phyloP scores from a whole-genome alignment of 1,140 invertebrate species.

The Pectinophora gossypiella region DNA sequence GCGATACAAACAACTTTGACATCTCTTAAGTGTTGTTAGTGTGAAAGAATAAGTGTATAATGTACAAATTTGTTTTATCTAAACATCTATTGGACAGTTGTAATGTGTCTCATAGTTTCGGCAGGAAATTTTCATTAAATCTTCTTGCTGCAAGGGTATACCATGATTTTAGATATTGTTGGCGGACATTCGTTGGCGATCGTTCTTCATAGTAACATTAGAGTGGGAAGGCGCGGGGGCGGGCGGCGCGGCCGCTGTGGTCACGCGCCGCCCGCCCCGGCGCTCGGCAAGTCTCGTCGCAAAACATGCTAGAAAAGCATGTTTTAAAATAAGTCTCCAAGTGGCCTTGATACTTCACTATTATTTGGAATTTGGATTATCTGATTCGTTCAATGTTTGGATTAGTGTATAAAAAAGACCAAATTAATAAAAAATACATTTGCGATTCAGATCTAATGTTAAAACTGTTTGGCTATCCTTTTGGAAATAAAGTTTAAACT shows the following conservation, averaged over 20 bases:
- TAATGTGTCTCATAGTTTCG: slow-evolving; percentile 60
- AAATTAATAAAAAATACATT: slow-evolving; percentile 67
- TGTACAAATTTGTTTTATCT: slow-evolving; percentile 70
- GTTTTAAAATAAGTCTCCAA: slow-evolving; percentile 68
- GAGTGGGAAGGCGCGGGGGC: slow-evolving; percentile 26
- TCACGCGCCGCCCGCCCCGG: too few relatives aligned
- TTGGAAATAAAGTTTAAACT: slow-evolving; percentile 66
- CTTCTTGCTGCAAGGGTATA: slow-evolving; percentile 70
- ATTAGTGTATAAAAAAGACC: slow-evolving; percentile 70
- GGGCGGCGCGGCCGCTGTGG: slow-evolving; percentile 10
- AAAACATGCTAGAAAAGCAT: slow-evolving; percentile 40
- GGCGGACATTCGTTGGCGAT: slow-evolving; percentile 55
- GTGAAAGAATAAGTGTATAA: slow-evolving; percentile 7
- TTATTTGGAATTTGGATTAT: slow-evolving; percentile 67
- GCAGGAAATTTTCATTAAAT: slow-evolving; percentile 55
- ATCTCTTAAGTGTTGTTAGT: not conserved
- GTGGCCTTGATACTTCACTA: slow-evolving; percentile 73
- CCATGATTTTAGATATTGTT: slow-evolving; percentile 63
- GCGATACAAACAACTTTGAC: too few relatives aligned
- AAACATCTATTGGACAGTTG: slow-evolving; percentile 44
- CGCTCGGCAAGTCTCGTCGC: slow-evolving; percentile 38
- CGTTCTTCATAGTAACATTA: slow-evolving; percentile 24
- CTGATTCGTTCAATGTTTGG: slow-evolving; percentile 68
- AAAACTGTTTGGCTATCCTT: slow-evolving; percentile 71
- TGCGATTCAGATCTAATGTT: slow-evolving; percentile 66